Base-by-base conservation (phyloP, 2,888 invertebrate species). In the Horisme vitalbata region DNA sequence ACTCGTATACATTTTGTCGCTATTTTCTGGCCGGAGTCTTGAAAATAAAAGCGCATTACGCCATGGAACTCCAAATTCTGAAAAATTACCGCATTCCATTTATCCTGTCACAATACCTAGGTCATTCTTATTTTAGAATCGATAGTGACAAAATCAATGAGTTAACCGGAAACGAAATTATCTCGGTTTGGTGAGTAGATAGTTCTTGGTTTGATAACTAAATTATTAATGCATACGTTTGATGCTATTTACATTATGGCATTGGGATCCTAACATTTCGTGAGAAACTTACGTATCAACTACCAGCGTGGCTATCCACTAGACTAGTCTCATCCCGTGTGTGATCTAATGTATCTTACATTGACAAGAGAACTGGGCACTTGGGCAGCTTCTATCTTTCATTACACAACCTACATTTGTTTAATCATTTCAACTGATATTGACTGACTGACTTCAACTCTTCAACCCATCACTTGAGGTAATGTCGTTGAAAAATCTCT, bases 11-110 rank as follows among this genome's bases (percentile, higher is more conserved):
- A 99, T 90, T 99, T 99, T 32, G 99, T 99, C 41, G 99, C 97
- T 50, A 99, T 98, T 90, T 99, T 99, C 87, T 98, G 97, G 35
- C 98, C 98, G 41, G 97, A 96, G 86, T 99, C 99, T 95, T 99
- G 99, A 84, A 98, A 99, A 90, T 99, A 99, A 90, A 99, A 99
- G 67, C 99, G 94, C 97, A 99, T 99, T 50, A 99, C 99, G 33
- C 99, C 99, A 88, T 99, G 98, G 87, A 99, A 99, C 84, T 99
- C 98, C 86, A 98, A 91, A 71, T 97, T 96, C 98, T 99, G 91
- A 92, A 91, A 68, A 5, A 52, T 45, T 43, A 28, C 4, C 6
- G 7, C 5, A 11, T 26, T 26, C 4, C 11, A 4, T 11, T 4
- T 1, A 10, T 8, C 9, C 8, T 18, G 18, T 18, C 4, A 4